Base-by-base conservation (phyloP, 2,113 vertebrate species). In the Beaufortia kweichowensis region DNA sequence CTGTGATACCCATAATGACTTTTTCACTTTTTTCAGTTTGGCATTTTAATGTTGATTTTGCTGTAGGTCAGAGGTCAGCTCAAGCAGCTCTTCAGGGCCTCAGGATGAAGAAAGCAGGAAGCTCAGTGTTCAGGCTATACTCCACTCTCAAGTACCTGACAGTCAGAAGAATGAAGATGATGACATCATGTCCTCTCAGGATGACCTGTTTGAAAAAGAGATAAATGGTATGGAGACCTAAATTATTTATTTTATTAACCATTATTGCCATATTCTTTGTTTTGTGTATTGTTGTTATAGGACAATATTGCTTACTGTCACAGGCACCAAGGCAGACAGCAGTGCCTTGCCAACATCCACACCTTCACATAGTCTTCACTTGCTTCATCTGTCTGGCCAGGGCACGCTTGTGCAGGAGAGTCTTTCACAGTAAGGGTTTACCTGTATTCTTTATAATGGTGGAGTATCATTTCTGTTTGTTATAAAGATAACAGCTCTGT, bases 371-470 rank as follows among this genome's bases (percentile, higher is more conserved):
- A 93, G 88, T 59, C 88, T 98, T 74, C 90, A 84, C 0, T 88
- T 99, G 62, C 90, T 99, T 78, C 97, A 98, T 19, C 91, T 96
- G 12, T 98, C 96, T 21, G 96, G 95, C 53, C 95, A 98, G 83
- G 87, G 86, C 28, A 87, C 92, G 0, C 83, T 93, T 85, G 90
- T 82, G 50, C 93, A 93, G 81, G 90, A 95, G 19, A 92, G 89
- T 85, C 88, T 92, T 71, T 94, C 93, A 35, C 92, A 59, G 97
- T 98, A 90, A 94, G 96, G 78, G 12, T 12, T 4, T 24, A 33
- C 23, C 5, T 2, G 15, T 23, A 10, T n/a, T 23, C 23, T 55
- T 4, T 15, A 62, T 28, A 26, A 15, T 57, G 35, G 11, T 39
- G 21, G 12, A 15, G 24, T 12, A 14, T 0, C 3, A 11, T 65